Conservation (phyloP, 2,113 vertebrate species). For the Sula dactylatra region DNA sequence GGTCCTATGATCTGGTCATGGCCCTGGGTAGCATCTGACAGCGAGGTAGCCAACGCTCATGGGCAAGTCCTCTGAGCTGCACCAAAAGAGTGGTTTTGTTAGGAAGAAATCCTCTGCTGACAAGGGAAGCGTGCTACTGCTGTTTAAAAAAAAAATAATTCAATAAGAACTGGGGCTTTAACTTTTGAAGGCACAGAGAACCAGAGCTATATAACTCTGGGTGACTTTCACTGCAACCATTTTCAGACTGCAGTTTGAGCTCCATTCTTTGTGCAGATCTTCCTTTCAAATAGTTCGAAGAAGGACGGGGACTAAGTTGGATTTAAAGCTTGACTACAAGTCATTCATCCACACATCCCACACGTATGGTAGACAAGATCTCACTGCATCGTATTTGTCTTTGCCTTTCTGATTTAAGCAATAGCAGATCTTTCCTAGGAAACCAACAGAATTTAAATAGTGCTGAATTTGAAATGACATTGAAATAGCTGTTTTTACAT, state of each 20-base stretch:
- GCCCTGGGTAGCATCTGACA: not conserved
- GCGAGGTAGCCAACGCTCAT: not conserved
- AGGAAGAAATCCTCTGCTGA: not conserved
- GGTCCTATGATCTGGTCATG: not conserved
- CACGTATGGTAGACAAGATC: not conserved
- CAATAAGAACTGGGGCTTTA: fast-evolving
- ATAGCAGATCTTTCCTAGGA: not conserved
- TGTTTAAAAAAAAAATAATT: not conserved
- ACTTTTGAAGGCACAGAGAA: not conserved
- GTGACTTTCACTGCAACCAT: not conserved
- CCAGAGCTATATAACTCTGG: not conserved
- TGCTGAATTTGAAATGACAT: not conserved
- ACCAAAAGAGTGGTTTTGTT: not conserved
- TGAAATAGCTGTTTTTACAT: not conserved
- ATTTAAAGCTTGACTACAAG: not conserved
- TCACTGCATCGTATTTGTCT: not conserved
- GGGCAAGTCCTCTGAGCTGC: not conserved
- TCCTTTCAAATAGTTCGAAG: not conserved
- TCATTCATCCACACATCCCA: not conserved
- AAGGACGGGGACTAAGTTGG: not conserved
- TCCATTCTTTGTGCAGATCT: not conserved
- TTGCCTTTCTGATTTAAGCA: not conserved
- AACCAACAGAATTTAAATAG: not conserved
- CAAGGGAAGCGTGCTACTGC: not conserved
- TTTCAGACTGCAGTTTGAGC: not conserved